phyloP scores from a whole-genome alignment of 2,113 vertebrate species.

The Clarias batrachus region DNA sequence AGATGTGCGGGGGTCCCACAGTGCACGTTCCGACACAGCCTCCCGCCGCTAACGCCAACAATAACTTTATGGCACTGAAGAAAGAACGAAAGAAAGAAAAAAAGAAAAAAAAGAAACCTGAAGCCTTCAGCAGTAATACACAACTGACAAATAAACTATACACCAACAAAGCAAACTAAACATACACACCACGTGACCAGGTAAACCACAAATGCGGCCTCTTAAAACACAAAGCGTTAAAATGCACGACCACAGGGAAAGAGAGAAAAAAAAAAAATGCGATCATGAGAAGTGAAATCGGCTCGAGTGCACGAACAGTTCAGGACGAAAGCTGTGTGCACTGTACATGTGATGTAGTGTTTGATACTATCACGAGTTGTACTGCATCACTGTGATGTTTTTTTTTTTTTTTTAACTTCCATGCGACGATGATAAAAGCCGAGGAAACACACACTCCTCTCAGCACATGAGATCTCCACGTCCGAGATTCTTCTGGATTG shows the following conservation, averaged over 20 bases:
- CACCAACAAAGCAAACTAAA: not conserved
- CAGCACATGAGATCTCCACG: not conserved
- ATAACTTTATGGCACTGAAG: not conserved
- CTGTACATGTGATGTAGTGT: not conserved
- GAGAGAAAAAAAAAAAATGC: not conserved
- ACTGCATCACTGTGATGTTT: not conserved
- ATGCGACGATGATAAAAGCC: not conserved
- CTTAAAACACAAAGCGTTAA: not conserved
- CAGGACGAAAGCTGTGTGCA: not conserved
- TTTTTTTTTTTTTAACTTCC: not conserved
- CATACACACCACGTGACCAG: not conserved
- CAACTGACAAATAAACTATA: slow-evolving; percentile 18
- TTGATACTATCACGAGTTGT: not conserved
- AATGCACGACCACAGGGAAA: not conserved
- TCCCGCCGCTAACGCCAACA: not conserved
- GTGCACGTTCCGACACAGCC: slow-evolving; percentile 19
- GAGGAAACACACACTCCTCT: slow-evolving; percentile 18
- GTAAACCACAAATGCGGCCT: not conserved
- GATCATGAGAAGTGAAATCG: not conserved
- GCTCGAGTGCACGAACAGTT: not conserved
- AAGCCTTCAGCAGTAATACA: not conserved
- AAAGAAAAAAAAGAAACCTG: not conserved
- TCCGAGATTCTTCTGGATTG: slow-evolving; percentile 3
- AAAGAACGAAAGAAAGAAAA: not conserved
- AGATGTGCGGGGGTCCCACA: slow-evolving; percentile 28